Conservation (phyloP, 1,140 invertebrate species). For the Leptinotarsa lineolata region DNA sequence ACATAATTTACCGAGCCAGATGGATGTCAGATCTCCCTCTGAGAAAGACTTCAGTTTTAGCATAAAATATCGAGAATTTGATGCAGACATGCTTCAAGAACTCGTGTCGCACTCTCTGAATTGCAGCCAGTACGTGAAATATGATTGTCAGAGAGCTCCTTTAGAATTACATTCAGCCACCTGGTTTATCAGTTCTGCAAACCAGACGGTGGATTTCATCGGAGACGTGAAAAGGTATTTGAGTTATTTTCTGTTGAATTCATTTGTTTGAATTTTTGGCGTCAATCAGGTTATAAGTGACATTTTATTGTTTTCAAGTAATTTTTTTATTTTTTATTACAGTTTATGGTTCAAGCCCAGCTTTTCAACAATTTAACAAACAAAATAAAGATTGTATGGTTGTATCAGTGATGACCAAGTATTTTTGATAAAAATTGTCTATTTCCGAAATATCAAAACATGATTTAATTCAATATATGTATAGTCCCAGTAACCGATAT, state of each 20-base stretch:
- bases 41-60: conserved; percentile 81
- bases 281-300: too few species aligned
- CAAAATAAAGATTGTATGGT: too few species aligned
- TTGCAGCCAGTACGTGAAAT: conserved; percentile 89
- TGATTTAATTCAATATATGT: too few species aligned
- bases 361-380: too few species aligned
- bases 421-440: too few species aligned
- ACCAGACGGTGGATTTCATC: conserved; percentile 79
- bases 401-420: too few species aligned
- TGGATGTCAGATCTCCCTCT: conserved; percentile 76
- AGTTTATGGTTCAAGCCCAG: too few species aligned
- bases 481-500: too few species aligned
- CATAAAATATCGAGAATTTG: conserved; percentile 87
- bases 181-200: conserved; percentile 83
- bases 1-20: conserved; percentile 88
- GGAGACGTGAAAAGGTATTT: conserved; percentile 80
- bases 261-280: background rate
- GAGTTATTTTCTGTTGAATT: background rate
- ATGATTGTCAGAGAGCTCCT: conserved; percentile 87
- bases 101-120: conserved; percentile 86
- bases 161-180: conserved; percentile 85
- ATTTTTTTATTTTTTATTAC: too few species aligned
- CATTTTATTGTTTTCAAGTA: too few species aligned
- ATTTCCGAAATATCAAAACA: too few species aligned
- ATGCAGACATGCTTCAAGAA: conserved; percentile 85